phyloP scores from a whole-genome alignment of 1,140 invertebrate genomes.

The Pseudoatta argentina region DNA sequence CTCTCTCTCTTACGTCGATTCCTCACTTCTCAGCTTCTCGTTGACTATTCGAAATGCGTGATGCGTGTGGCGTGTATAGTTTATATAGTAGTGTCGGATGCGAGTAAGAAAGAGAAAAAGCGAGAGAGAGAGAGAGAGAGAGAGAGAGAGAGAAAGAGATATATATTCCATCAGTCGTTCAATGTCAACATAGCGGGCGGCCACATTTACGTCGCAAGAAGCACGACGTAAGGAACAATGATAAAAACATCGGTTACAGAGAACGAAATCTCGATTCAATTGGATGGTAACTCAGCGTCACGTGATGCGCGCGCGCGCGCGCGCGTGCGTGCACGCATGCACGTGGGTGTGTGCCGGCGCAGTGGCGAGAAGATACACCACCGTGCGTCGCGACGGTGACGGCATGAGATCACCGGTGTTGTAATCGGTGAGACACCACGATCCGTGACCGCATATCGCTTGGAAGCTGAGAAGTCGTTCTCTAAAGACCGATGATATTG shows the following conservation, averaged over 20 bases:
- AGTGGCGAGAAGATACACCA: background rate
- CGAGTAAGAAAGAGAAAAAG: background rate
- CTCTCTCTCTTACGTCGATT: background rate
- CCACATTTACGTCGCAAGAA: background rate
- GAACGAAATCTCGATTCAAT: constrained; percentile 16
- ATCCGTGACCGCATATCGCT: constrained; percentile 71
- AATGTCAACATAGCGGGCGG: constrained; percentile 7
- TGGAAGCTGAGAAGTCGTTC: constrained; percentile 19
- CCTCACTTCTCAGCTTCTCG: background rate
- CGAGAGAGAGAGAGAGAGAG: background rate
- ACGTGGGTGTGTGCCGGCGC: constrained; percentile 28
- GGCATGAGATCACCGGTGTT: constrained; percentile 79
- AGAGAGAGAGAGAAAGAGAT: background rate
- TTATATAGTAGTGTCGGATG: background rate
- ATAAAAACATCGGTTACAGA: background rate
- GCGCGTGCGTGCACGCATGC: background rate
- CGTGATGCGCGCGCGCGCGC: background rate
- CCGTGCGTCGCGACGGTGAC: background rate
- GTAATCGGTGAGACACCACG: constrained; percentile 71
- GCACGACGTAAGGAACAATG: background rate
- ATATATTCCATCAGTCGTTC: background rate
- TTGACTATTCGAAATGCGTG: constrained; percentile 6
- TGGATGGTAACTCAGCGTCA: background rate
- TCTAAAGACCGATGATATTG: background rate
- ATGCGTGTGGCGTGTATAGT: background rate